Evolutionary conservation across 1,140 invertebrate genomes (phyloP).

Genomic region (Drosophila tsacasi): DNA sequence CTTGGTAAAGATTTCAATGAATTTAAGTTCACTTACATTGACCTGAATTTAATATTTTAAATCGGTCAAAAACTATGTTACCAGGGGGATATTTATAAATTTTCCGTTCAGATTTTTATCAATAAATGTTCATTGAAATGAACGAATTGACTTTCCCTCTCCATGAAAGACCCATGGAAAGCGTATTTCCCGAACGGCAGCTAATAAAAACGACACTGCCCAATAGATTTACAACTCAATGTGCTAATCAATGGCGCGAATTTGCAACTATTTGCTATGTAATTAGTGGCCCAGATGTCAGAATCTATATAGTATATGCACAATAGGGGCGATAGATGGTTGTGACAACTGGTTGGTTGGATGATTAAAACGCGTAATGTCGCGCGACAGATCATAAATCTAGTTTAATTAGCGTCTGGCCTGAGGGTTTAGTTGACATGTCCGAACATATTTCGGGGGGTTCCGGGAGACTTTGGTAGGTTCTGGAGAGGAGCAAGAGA

Average conservation of each 20-base stretch:
- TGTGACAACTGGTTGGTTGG: constrained; percentile 8
- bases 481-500: not conserved
- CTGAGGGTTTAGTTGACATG: constrained; percentile 43
- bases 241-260: constrained; percentile 44
- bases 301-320: constrained; percentile 6
- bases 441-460: constrained; percentile 10
- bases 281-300: constrained; percentile 40
- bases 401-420: constrained; percentile 48
- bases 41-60: constrained; percentile 2
- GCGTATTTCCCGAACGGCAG: constrained; percentile 13
- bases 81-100: not conserved
- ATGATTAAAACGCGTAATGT: constrained; percentile 44
- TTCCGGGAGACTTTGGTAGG: not conserved
- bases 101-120: not conserved
- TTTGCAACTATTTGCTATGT: constrained; percentile 46
- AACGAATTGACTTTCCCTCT: not conserved
- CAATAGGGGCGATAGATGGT: constrained; percentile 15
- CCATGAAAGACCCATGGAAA: not conserved
- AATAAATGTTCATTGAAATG: not conserved
- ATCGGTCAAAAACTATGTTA: not conserved
- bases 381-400: constrained; percentile 50
- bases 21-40: constrained; percentile 22
- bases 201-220: constrained; percentile 35
- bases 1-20: constrained; percentile 8
- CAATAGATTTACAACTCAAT: constrained; percentile 42